Percentiles rank a stretch among this genome's conserved stretches.
These are phyloP conservation scores for Diaprepes abbreviatus DNA, from an alignment of 2,888 invertebrate genomes.

Conservation along the genomic window DNA sequence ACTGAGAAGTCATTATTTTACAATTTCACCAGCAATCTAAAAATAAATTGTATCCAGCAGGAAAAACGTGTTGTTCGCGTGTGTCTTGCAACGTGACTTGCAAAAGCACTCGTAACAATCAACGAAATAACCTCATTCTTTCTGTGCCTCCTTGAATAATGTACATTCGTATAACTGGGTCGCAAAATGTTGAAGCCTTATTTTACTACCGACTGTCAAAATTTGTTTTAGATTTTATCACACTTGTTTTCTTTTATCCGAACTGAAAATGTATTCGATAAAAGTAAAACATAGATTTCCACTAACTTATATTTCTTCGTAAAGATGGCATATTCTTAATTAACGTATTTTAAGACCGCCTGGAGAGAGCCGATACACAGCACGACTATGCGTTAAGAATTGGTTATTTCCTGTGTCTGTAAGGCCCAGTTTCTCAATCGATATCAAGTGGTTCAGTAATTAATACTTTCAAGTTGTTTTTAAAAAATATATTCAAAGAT, in stretches of 20 bases:
- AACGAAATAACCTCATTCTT: slow-evolving; percentile 41
- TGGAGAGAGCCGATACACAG: too few species aligned
- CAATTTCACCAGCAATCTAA: slow-evolving; percentile 37
- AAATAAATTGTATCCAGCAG: slow-evolving; percentile 37
- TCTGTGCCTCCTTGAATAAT: slow-evolving; percentile 40
- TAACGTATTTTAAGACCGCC: too few species aligned
- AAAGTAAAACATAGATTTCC: too few species aligned
- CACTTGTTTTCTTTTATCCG: neutral
- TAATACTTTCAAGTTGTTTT: too few species aligned
- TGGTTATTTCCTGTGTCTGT: too few species aligned
- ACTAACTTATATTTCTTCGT: too few species aligned
- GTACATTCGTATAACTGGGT: slow-evolving; percentile 36
- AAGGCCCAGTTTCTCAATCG: too few species aligned
- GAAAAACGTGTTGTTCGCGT: slow-evolving; percentile 44
- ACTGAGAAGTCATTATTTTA: slow-evolving; percentile 41
- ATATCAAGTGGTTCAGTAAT: too few species aligned
- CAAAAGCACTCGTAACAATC: slow-evolving; percentile 38
- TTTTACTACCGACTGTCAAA: slow-evolving; percentile 35
- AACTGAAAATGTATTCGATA: neutral
- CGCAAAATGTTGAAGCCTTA: slow-evolving; percentile 14
- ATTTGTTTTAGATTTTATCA: slow-evolving; percentile 20
- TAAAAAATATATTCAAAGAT: too few species aligned
- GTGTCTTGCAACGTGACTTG: slow-evolving; percentile 46
- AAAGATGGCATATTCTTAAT: too few species aligned
- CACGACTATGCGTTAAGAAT: too few species aligned